These are phyloP conservation scores for Napeogenes sylphis DNA, from an alignment of 2,888 invertebrate species.

Conservation along the genomic window DNA sequence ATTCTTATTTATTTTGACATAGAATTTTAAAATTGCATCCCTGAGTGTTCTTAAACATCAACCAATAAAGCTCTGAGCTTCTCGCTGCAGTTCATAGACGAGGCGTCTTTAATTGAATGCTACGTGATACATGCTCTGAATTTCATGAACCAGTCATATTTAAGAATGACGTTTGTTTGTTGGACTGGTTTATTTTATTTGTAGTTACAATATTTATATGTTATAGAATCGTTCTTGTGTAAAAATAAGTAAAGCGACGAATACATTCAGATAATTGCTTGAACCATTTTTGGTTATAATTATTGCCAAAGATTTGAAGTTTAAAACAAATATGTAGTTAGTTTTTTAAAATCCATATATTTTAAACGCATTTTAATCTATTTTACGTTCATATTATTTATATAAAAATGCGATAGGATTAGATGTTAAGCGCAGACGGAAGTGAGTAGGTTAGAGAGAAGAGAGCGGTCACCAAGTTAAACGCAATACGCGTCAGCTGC, in stretches of 20 bases:
- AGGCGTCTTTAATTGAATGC: constrained; percentile 1
- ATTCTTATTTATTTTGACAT: too few relatives aligned
- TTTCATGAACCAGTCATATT: neutral
- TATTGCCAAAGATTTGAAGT: too few relatives aligned
- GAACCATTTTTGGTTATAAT: too few relatives aligned
- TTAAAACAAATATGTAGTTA: too few relatives aligned
- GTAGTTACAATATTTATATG: too few relatives aligned
- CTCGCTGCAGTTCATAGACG: neutral
- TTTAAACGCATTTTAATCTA: neutral
- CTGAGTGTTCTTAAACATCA: neutral
- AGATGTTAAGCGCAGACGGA: constrained; percentile 41
- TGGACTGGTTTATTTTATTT: too few relatives aligned
- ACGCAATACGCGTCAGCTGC: constrained; percentile 22
- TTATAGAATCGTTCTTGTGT: too few relatives aligned
- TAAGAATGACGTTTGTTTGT: too few relatives aligned
- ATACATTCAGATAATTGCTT: too few relatives aligned
- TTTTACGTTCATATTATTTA: neutral
- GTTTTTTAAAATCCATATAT: too few relatives aligned
- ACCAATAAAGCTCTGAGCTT: neutral
- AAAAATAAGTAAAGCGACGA: too few relatives aligned
- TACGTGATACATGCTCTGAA: neutral
- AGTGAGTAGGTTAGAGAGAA: constrained; percentile 45
- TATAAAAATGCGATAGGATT: constrained; percentile 27
- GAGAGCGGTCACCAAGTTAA: constrained; percentile 17
- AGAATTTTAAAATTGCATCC: too few relatives aligned